Percentiles rank a stretch among this genome's conserved stretches.
These are phyloP conservation scores for Phasianus colchicus DNA, from an alignment of 2,113 vertebrate genomes.

Conservation along the genomic window DNA sequence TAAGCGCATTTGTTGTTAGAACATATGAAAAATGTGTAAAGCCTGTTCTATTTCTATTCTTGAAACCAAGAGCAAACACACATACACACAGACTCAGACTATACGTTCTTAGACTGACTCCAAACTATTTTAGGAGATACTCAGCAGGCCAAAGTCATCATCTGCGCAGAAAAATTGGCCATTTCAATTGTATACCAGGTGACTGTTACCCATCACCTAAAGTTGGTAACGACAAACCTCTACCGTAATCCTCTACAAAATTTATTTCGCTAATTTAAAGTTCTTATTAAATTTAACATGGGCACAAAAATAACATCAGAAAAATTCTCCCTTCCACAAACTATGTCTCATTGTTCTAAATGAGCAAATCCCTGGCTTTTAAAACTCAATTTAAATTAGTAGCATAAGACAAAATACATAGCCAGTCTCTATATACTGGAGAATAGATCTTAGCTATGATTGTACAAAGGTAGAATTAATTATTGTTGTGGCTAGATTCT, in stretches of 20 bases:
- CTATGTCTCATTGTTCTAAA: neutral
- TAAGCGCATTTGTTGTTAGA: neutral
- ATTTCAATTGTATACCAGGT: neutral
- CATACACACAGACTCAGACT: neutral
- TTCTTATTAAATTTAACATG: neutral
- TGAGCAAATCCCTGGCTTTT: neutral
- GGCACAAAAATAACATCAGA: neutral
- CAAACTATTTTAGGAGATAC: neutral
- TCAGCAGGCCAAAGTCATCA: neutral
- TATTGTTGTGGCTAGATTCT: neutral
- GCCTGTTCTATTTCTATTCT: neutral
- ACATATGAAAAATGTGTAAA: constrained; percentile 67
- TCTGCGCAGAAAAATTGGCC: neutral
- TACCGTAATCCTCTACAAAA: neutral
- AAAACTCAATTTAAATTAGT: neutral
- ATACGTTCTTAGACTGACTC: neutral
- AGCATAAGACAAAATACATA: neutral
- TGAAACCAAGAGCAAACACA: neutral
- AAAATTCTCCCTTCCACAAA: neutral
- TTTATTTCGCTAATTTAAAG: neutral
- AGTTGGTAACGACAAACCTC: neutral
- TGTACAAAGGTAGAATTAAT: neutral
- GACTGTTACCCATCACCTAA: neutral
- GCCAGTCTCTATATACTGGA: neutral
- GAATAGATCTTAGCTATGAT: neutral